Evolutionary conservation across 2,113 vertebrate species (phyloP).

Genomic region (Macroglossus sobrinus): DNA sequence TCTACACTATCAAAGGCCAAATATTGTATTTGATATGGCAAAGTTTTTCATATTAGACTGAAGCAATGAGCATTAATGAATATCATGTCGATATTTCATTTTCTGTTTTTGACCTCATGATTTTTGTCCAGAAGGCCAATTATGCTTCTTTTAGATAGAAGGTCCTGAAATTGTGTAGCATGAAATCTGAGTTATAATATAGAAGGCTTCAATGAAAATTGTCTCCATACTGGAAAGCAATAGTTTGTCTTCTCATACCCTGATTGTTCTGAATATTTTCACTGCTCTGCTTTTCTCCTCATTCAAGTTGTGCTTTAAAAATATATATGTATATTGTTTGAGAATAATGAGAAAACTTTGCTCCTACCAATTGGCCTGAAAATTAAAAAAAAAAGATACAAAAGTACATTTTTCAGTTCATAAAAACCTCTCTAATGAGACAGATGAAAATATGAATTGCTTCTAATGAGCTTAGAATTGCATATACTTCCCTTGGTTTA

Average conservation of each 20-base stretch:
- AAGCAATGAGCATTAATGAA: not conserved
- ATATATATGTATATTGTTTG: constrained; percentile 33
- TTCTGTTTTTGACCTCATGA: not conserved
- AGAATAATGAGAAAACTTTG: constrained; percentile 77
- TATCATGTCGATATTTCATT: not conserved
- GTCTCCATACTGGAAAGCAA: not conserved
- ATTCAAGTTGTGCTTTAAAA: constrained; percentile 61
- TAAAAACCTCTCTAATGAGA: constrained; percentile 85
- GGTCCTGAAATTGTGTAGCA: not conserved
- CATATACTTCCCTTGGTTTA: constrained; percentile 82
- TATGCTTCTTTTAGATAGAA: not conserved
- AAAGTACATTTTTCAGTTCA: constrained; percentile 81
- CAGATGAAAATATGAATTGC: constrained; percentile 86
- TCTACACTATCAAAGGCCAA: not conserved
- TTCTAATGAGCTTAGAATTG: constrained; percentile 85
- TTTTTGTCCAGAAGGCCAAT: not conserved
- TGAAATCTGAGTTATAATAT: not conserved
- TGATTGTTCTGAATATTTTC: constrained; percentile 47
- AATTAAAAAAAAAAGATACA: constrained; percentile 74
- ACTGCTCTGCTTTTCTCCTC: constrained; percentile 52
- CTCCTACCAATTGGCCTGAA: constrained; percentile 75
- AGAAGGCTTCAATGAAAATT: not conserved
- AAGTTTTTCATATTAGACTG: not conserved
- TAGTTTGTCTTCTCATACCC: constrained; percentile 40
- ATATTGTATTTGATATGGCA: not conserved